Evolutionary conservation across 2,888 invertebrate species (phyloP).

Genomic region (Mechanitis messenoides): DNA sequence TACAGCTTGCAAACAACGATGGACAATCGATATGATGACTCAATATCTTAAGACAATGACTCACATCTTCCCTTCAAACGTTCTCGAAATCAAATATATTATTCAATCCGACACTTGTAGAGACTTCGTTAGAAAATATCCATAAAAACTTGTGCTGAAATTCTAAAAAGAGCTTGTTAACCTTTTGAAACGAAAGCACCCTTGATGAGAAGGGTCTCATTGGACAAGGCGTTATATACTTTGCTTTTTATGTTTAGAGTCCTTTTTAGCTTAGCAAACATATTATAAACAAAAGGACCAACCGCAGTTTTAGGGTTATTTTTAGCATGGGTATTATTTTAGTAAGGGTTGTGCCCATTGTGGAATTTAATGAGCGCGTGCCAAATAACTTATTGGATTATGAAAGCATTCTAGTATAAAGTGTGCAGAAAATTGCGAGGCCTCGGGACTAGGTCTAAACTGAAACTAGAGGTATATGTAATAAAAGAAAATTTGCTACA

Average conservation of each 20-base stretch:
- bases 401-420: constrained; percentile 12
- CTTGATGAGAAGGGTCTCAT: constrained; percentile 12
- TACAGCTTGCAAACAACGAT: too few relatives aligned
- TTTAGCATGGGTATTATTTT: constrained; percentile 4
- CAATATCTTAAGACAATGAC: too few relatives aligned
- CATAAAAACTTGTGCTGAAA: constrained; percentile 5
- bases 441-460: constrained; percentile 7
- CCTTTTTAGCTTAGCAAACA: constrained; percentile 9
- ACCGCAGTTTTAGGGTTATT: constrained; percentile 8
- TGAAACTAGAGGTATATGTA: background rate
- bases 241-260: background rate
- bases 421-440: constrained; percentile 15
- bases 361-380: constrained; percentile 44
- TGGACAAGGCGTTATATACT: constrained; percentile 6
- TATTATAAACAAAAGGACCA: constrained; percentile 9
- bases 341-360: constrained; percentile 14
- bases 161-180: constrained; percentile 21
- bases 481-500: too few relatives aligned
- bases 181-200: constrained; percentile 20
- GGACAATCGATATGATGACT: too few relatives aligned
- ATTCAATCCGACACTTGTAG: background rate
- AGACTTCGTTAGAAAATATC: background rate
- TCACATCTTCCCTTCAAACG: constrained; percentile 10
- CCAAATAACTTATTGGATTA: constrained; percentile 38
- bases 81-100: too few relatives aligned